phyloP scores from a whole-genome alignment of 2,888 invertebrate genomes.

The Temnothorax rugatulus region DNA sequence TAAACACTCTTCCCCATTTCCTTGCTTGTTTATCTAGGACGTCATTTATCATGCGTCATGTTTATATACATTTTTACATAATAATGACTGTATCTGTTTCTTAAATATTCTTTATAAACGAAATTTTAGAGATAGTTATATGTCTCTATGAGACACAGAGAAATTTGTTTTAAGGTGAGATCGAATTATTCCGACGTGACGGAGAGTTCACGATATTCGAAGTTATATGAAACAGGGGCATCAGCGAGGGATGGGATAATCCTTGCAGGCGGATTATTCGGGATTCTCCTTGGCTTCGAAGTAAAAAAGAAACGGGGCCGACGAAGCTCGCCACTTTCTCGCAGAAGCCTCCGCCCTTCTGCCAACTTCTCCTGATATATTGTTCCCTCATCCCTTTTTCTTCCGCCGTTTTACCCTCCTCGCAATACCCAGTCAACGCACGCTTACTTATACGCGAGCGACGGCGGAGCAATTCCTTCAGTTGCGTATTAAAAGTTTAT shows the following conservation, averaged over 20 bases:
- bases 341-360: conserved; percentile 78
- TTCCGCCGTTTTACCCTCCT: conserved; percentile 64
- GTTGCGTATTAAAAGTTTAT: conserved; percentile 50
- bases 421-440: conserved; percentile 63
- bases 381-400: conserved; percentile 77
- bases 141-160: background rate
- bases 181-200: conserved; percentile 60
- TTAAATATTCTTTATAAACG: background rate
- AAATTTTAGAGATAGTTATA: background rate
- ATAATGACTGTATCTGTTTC: background rate
- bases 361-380: conserved; percentile 81
- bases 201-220: conserved; percentile 74
- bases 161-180: conserved; percentile 54
- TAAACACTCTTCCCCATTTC: background rate
- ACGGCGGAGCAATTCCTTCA: conserved; percentile 45
- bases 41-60: background rate
- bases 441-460: conserved; percentile 44
- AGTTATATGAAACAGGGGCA: conserved; percentile 78
- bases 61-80: no score
- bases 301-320: conserved; percentile 76
- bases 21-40: background rate
- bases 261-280: conserved; percentile 83
- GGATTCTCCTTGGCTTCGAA: conserved; percentile 81
- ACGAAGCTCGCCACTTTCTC: conserved; percentile 77
- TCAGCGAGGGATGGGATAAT: conserved; percentile 80